Base-by-base conservation (phyloP, 35 echinoderm and acorn worm genomes). In the Heliocidaris tuberculata region DNA sequence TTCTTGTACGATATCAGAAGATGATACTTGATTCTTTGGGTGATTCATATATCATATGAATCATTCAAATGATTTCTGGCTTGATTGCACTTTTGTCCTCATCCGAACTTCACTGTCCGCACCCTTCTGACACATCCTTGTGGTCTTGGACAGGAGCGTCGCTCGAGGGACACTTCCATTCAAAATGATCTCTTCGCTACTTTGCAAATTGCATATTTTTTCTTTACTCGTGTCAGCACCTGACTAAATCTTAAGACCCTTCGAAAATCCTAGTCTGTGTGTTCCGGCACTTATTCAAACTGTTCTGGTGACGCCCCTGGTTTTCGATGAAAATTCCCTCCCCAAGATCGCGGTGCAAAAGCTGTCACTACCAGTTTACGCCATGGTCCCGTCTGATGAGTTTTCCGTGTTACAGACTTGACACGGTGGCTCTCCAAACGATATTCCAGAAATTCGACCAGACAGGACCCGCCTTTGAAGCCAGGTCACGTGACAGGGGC, bases 391-490 rank as follows among this genome's bases (percentile, higher is more conserved):
- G 65, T 7, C 65, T 78, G 65, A 78, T 78, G 65, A 8, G 15
- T 78, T 78, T 78, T 78, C 65, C 65, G 52, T 78, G 65, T 78
- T 27, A 21, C 65, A n/a, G 8, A 27, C 65, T 78, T 78, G 65
- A 78, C 65, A 78, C 17, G 65, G 65, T 78, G 65, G 65, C 65
- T 78, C 65, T 27, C 65, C 65, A 78, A 78, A 78, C 65, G 65
- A 17, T 78, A 27, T n/a, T 78, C 65, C 65, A 78, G 65, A 78
- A 78, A 78, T 78, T 78, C 65, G 27, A 78, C 65, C 65, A 78
- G 65, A 78, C 65, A 78, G 27, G 65, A 78, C 65, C 65, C 65
- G 65, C 65, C 65, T 78, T 78, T 78, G 65, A 78, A 78, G 65
- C 65, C 17, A 7, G 65, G 65, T 78, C 65, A 78, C 65, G 65